Evolutionary conservation across 53 echinoderm and acorn worm genomes (phyloP).

Genomic region (Holothuria leucospilota): DNA sequence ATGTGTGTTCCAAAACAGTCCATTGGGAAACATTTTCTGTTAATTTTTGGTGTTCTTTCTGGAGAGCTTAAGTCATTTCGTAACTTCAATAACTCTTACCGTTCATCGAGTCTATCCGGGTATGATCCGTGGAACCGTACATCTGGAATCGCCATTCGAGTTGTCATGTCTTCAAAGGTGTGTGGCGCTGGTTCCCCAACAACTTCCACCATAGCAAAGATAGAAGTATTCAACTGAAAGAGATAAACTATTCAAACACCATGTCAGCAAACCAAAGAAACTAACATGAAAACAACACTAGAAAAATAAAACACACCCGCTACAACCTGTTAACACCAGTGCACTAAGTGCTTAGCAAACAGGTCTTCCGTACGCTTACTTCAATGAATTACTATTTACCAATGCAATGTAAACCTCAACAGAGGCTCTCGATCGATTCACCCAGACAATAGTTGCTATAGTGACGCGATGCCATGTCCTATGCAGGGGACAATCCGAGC

Average conservation of each 20-base stretch:
- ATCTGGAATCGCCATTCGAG: slow-evolving; percentile 71
- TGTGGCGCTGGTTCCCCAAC: slow-evolving; percentile 22
- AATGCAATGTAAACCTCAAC: neutral
- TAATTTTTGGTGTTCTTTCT: neutral
- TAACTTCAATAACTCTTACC: slow-evolving; percentile 18
- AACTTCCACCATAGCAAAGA: slow-evolving; percentile 31
- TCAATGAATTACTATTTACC: neutral
- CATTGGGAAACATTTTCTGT: too few species aligned
- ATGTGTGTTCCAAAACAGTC: too few species aligned
- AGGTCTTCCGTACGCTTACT: too few species aligned
- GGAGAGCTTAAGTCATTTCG: neutral
- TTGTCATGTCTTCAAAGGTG: slow-evolving; percentile 58
- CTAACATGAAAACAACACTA: slow-evolving; percentile 6
- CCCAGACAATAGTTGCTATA: neutral
- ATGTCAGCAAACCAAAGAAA: neutral
- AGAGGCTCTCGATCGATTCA: slow-evolving; percentile 7
- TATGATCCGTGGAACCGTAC: slow-evolving; percentile 49
- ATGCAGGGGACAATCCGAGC: slow-evolving; percentile 1
- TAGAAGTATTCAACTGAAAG: neutral
- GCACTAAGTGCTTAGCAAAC: too few species aligned
- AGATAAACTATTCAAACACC: neutral
- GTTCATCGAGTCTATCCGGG: slow-evolving; percentile 58
- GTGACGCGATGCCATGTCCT: neutral
- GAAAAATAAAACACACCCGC: neutral
- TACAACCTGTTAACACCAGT: too few species aligned